Evolutionary conservation across 37 sponge, comb jelly and placozoan species (phyloP), one percentile per base, ranked within the genome.

Genomic region (Agelas oroides): DNA sequence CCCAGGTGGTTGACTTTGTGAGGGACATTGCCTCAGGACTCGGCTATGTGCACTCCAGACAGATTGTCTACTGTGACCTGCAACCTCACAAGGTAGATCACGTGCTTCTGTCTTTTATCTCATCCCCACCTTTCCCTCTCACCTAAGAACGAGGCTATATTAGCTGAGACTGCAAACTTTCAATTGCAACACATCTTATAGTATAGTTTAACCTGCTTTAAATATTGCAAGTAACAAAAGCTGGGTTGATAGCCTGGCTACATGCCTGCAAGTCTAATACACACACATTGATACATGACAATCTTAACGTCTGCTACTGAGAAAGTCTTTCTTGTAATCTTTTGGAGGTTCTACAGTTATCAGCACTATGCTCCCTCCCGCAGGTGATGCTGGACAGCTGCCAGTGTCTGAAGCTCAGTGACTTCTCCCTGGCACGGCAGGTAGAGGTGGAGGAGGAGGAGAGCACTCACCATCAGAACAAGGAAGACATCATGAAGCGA

Each of bases 51-150:
- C 94, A 93, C 62, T 27, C 39, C 8, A 71, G 27, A 18, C 72
- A 75, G 23, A 17, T 93, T 6, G 30, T 89, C 36, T 81, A 83
- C 66, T 81, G 77, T 70, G 87, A 93, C 78, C 69, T 93, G 35
- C 64, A 54, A n/a, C 94, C 94, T 18, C 33, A 65, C 6, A 89
- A 89, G 78, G 85, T 92, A 53, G 23, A 38, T 63, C 21, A 17
- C 24, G 53, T n/a, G 40, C 5, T 30, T 57, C 1, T n/a, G 3
- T 57, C 34, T 59, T 54, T 23, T 73, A 53, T 41, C 30, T 24
- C 12, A 53, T 41, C n/a, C n/a, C n/a, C n/a, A n/a, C n/a, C n/a
- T n/a, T n/a, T 2, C 74, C 30, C 21, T 15, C n/a, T n/a, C n/a
- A n/a, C n/a, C n/a, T n/a, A n/a, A n/a, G n/a, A n/a, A n/a, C n/a